These are phyloP conservation scores for Actinia equina DNA, from an alignment of 64 coral and sea anemone species.

Conservation along the genomic window DNA sequence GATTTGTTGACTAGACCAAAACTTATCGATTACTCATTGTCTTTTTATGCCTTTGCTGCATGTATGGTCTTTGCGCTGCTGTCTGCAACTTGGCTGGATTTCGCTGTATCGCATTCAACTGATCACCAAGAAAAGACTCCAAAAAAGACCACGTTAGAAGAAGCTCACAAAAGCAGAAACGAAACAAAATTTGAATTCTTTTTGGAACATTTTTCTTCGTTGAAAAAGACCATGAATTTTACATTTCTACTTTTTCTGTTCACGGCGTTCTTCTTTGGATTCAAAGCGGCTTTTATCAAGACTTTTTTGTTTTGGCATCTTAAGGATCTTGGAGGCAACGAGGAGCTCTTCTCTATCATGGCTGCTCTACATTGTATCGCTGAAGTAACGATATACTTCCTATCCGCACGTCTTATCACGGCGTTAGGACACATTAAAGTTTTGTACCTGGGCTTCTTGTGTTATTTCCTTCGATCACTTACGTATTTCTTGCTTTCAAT, in stretches of 20 bases:
- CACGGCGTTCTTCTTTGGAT: constrained; percentile 37
- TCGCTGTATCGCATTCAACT: not conserved
- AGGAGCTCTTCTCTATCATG: constrained; percentile 37
- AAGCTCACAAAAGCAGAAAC: not conserved
- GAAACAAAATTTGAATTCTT: not conserved
- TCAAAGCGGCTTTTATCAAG: constrained; percentile 38
- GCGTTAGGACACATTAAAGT: constrained; percentile 21
- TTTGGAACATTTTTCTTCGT: not conserved
- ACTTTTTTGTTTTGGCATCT: constrained; percentile 61
- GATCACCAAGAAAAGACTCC: not conserved
- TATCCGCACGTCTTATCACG: constrained; percentile 24
- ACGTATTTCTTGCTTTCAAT: constrained; percentile 10
- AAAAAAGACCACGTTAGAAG: no score
- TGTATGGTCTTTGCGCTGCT: constrained; percentile 41
- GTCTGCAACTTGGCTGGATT: not conserved
- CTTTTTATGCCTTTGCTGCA: constrained; percentile 45
- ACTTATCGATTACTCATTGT: constrained; percentile 33
- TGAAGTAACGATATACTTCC: constrained; percentile 36
- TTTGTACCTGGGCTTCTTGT: constrained; percentile 13
- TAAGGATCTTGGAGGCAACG: constrained; percentile 43
- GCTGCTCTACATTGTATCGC: constrained; percentile 37
- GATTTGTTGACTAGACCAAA: constrained; percentile 3
- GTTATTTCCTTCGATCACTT: constrained; percentile 28
- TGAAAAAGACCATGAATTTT: not conserved
- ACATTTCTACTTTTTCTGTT: constrained; percentile 36